Percentiles rank a stretch among this genome's conserved stretches.
These are phyloP conservation scores for Rhabdomys dilectus DNA, from an alignment of 2,113 vertebrate genomes.

Conservation along the genomic window DNA sequence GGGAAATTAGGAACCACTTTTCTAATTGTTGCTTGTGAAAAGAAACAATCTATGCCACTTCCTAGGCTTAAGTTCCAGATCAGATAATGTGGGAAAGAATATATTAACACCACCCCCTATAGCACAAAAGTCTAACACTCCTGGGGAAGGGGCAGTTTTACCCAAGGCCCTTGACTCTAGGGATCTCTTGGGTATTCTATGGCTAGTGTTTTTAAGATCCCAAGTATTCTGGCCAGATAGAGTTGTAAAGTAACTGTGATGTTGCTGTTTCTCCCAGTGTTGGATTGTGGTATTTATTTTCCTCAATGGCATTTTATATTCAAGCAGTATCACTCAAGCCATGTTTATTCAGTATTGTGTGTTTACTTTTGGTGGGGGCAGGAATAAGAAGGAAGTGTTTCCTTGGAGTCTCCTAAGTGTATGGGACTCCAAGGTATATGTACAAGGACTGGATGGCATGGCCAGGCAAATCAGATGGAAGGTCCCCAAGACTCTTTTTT, in stretches of 20 bases:
- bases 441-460: conserved; percentile 42
- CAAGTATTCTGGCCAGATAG: not conserved
- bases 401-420: not conserved
- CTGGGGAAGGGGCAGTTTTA: no score
- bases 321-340: conserved; percentile 56
- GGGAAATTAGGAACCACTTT: conserved; percentile 38
- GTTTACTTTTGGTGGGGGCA: conserved; percentile 54
- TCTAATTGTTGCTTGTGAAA: conserved; percentile 34
- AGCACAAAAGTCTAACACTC: conserved; percentile 86
- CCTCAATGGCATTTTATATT: conserved; percentile 8
- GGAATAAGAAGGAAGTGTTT: not conserved
- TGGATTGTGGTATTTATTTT: conserved; percentile 75
- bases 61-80: conserved; percentile 41
- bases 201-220: not conserved
- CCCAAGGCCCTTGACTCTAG: not conserved
- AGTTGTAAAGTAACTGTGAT: conserved; percentile 84
- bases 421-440: conserved; percentile 18
- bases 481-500: conserved; percentile 28
- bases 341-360: conserved; percentile 58
- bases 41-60: conserved; percentile 21
- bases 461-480: conserved; percentile 18
- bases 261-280: conserved; percentile 31
- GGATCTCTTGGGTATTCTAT: not conserved
- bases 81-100: conserved; percentile 39
- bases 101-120: not conserved